Evolutionary conservation across 2,113 vertebrate genomes (phyloP).

Genomic region (Caranx ignobilis): DNA sequence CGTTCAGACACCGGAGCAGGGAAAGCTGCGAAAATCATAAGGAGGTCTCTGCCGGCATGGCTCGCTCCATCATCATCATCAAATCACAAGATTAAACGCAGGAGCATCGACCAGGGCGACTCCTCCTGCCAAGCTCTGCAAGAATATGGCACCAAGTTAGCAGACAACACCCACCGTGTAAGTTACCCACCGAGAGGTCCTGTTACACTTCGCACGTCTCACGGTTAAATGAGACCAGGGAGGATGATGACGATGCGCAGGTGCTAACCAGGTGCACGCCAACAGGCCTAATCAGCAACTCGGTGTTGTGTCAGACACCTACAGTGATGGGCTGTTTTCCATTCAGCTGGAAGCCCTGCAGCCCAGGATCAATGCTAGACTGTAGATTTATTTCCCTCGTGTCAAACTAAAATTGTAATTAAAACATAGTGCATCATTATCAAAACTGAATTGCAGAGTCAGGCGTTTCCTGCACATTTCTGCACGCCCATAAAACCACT

Average conservation of each 20-base stretch:
- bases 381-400: not conserved
- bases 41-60: slow-evolving; percentile 67
- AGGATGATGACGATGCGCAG: slow-evolving; percentile 53
- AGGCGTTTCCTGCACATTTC: not conserved
- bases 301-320: not conserved
- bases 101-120: slow-evolving; percentile 70
- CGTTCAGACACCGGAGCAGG: slow-evolving; percentile 32
- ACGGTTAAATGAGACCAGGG: slow-evolving; percentile 22
- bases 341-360: slow-evolving; percentile 2
- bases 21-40: slow-evolving; percentile 48
- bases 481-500: not conserved
- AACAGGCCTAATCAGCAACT: slow-evolving; percentile 48
- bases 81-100: slow-evolving; percentile 55
- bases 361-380: not conserved
- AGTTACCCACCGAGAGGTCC: slow-evolving; percentile 74
- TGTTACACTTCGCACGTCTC: slow-evolving; percentile 53
- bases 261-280: slow-evolving; percentile 63
- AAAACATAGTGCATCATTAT: not conserved
- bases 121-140: slow-evolving; percentile 81
- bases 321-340: slow-evolving; percentile 28
- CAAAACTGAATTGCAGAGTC: not conserved
- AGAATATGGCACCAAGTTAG: slow-evolving; percentile 82
- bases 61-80: slow-evolving; percentile 42
- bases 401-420: not conserved
- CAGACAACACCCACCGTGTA: slow-evolving; percentile 90